Evolutionary conservation across 2,113 vertebrate species (phyloP).

Genomic region (Paramormyrops kingsleyae): DNA sequence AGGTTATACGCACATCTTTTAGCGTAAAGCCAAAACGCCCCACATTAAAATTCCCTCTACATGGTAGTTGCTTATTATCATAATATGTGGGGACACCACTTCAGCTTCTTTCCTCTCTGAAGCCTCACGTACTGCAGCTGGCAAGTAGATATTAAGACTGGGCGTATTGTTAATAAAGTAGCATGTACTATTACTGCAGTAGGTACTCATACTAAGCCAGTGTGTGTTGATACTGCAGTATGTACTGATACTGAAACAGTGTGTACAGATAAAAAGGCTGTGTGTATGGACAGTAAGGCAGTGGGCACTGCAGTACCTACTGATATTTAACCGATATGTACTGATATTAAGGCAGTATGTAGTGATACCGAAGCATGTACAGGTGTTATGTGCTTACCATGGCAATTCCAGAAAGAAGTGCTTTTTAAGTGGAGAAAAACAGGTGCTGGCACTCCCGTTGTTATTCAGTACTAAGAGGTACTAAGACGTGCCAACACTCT

Average conservation of each 20-base stretch:
- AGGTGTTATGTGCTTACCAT: neutral
- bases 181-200: neutral
- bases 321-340: neutral
- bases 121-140: neutral
- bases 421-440: neutral
- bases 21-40: neutral
- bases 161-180: neutral
- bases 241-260: neutral
- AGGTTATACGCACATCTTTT: neutral
- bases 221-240: neutral
- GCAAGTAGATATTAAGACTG: neutral
- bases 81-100: neutral
- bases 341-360: neutral
- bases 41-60: neutral
- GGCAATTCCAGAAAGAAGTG: neutral
- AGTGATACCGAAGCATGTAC: neutral
- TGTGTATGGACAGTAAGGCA: neutral
- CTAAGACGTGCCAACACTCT: neutral
- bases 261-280: neutral
- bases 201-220: neutral
- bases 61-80: neutral
- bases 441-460: neutral
- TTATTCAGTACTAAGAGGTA: neutral
- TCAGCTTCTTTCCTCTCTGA: neutral
- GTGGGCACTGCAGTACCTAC: neutral